phyloP scores from a whole-genome alignment of 1,140 invertebrate genomes.

The Drosophila sturtevanti region DNA sequence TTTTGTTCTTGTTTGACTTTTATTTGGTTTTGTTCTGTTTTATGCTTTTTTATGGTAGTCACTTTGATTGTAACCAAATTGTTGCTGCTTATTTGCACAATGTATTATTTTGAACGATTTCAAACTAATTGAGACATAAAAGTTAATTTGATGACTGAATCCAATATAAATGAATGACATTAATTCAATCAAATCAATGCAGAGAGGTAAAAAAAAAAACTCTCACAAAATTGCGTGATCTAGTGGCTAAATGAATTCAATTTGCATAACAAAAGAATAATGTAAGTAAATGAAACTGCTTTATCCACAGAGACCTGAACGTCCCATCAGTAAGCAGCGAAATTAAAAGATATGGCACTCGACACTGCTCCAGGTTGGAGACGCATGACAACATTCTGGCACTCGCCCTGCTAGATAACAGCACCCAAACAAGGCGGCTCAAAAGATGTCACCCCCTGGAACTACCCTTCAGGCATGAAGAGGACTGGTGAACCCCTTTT shows the following conservation, averaged over 20 bases:
- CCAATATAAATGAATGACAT: constrained; percentile 58
- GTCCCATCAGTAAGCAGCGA: no score
- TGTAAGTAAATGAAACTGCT: neutral
- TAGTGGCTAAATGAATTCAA: constrained; percentile 21
- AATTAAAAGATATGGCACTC: no score
- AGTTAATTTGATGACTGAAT: constrained; percentile 61
- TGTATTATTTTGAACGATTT: constrained; percentile 60
- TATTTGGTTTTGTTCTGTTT: constrained; percentile 22
- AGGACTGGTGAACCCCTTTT: no score
- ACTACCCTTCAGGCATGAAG: no score
- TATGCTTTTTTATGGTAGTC: constrained; percentile 44
- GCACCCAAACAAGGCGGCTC: no score
- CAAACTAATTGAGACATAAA: constrained; percentile 76
- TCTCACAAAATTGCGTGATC: constrained; percentile 42
- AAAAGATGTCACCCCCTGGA: no score
- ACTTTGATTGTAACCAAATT: constrained; percentile 61
- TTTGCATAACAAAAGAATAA: constrained; percentile 45
- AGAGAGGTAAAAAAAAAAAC: no score
- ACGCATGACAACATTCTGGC: no score
- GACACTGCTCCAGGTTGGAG: no score
- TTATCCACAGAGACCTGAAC: no score
- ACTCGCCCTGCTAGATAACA: no score
- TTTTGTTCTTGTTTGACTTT: constrained; percentile 32
- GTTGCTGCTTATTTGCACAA: constrained; percentile 44
- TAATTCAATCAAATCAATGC: constrained; percentile 58